Evolutionary conservation across 2,797 vertebrate genomes (phyloP).

Genomic region (Danio aesculapii): DNA sequence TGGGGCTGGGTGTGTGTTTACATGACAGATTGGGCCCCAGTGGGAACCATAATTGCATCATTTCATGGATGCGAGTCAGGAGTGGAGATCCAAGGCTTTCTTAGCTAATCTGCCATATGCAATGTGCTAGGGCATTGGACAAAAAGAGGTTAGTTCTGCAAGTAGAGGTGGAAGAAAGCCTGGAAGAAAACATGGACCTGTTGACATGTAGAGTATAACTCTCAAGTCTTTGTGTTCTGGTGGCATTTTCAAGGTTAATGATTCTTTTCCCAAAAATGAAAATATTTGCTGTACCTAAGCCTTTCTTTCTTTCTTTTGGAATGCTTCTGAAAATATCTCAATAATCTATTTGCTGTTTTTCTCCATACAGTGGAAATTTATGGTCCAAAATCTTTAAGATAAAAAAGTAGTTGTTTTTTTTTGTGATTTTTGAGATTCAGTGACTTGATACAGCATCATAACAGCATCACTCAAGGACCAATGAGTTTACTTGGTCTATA

Average conservation of each 20-base stretch:
- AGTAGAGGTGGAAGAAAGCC: slow-evolving; percentile 14
- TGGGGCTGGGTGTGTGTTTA: slow-evolving; percentile 78
- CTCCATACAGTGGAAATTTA: neutral
- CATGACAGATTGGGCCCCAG: slow-evolving; percentile 85
- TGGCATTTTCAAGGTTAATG: neutral
- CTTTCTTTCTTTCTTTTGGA: no score
- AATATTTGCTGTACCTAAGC: slow-evolving; percentile 1
- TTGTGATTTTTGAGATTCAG: neutral
- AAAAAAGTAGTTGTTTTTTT: neutral
- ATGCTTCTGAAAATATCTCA: neutral
- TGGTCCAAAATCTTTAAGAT: neutral
- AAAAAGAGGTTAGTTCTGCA: slow-evolving; percentile 22
- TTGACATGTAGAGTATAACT: slow-evolving; percentile 33
- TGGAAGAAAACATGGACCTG: slow-evolving; percentile 39
- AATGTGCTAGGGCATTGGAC: slow-evolving; percentile 28
- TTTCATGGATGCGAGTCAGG: slow-evolving; percentile 84
- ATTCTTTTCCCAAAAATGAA: neutral
- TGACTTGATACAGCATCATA: neutral
- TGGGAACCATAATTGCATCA: slow-evolving; percentile 85
- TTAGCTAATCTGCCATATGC: slow-evolving; percentile 42
- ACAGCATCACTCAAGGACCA: neutral
- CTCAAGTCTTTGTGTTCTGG: neutral
- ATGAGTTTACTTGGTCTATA: no score
- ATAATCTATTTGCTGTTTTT: neutral
- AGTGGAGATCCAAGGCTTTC: slow-evolving; percentile 69